Evolutionary conservation across 2,888 invertebrate species (phyloP).

Genomic region (Apotomis capreana): DNA sequence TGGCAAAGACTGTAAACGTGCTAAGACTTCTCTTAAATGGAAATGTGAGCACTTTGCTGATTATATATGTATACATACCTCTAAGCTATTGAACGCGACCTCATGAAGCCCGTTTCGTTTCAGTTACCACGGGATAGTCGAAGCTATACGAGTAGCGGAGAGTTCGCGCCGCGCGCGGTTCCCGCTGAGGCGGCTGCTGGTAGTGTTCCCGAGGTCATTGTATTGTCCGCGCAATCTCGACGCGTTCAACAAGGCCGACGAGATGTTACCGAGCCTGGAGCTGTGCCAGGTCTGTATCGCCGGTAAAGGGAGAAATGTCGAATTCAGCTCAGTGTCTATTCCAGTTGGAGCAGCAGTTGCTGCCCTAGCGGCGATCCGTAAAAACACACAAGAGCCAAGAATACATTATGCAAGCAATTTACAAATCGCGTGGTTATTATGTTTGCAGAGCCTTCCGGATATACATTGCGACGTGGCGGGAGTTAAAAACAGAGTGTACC

Average conservation of each 20-base stretch:
- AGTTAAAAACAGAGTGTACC: constrained; percentile 81
- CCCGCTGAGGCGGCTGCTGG: constrained; percentile 82
- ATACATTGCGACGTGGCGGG: constrained; percentile 83
- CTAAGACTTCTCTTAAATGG: no score
- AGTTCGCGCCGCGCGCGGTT: constrained; percentile 80
- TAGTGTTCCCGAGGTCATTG: constrained; percentile 84
- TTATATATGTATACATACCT: neutral
- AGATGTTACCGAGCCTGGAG: constrained; percentile 66
- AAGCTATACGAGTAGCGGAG: constrained; percentile 49
- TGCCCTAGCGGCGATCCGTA: no score
- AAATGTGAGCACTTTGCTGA: neutral
- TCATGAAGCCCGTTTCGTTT: neutral
- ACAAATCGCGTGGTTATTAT: neutral
- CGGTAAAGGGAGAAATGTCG: no score
- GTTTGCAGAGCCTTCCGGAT: constrained; percentile 70
- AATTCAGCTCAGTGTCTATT: no score
- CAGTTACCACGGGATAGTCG: constrained; percentile 20
- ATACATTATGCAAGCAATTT: no score
- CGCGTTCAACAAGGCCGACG: constrained; percentile 61
- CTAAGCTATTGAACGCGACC: neutral
- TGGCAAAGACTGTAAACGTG: no score
- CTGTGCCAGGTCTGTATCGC: constrained; percentile 66
- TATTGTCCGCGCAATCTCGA: constrained; percentile 82
- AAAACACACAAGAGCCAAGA: no score
- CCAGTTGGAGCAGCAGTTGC: no score